Conservation (phyloP, 2,888 invertebrate species). For the Phortica magna region DNA sequence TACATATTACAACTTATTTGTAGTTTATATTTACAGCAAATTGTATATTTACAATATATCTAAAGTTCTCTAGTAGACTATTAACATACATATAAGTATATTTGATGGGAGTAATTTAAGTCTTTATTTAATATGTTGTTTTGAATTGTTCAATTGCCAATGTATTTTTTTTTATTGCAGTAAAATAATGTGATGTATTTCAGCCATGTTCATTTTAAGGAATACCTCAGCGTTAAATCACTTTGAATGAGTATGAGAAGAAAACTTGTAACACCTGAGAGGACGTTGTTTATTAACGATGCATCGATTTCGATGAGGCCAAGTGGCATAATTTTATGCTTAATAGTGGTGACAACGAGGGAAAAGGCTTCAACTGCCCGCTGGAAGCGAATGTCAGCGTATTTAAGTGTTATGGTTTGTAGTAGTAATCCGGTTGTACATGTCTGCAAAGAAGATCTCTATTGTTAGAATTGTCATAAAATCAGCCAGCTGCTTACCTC, state of each 20-base stretch:
- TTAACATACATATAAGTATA: too few species aligned
- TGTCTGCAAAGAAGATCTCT: constrained; percentile 45
- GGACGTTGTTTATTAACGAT: constrained; percentile 61
- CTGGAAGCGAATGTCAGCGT: constrained; percentile 67
- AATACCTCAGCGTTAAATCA: constrained; percentile 72
- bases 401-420: constrained; percentile 58
- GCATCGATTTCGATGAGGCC: constrained; percentile 68
- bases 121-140: too few species aligned
- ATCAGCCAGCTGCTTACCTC: constrained; percentile 46
- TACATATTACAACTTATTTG: too few species aligned
- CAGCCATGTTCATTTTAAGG: constrained; percentile 57
- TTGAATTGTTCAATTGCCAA: too few species aligned
- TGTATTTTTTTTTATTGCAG: not conserved
- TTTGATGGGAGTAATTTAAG: too few species aligned
- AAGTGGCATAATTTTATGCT: constrained; percentile 69
- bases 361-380: constrained; percentile 70
- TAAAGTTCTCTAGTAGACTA: too few species aligned
- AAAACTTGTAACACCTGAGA: constrained; percentile 72
- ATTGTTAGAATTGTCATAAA: not conserved
- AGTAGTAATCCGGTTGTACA: constrained; percentile 65
- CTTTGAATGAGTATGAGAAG: constrained; percentile 74
- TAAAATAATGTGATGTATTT: too few species aligned
- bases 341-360: constrained; percentile 56
- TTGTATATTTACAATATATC: too few species aligned
- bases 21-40: too few species aligned